These are phyloP conservation scores for Ptychodera flava DNA, from an alignment of 35 echinoderm and acorn worm species.

Conservation along the genomic window DNA sequence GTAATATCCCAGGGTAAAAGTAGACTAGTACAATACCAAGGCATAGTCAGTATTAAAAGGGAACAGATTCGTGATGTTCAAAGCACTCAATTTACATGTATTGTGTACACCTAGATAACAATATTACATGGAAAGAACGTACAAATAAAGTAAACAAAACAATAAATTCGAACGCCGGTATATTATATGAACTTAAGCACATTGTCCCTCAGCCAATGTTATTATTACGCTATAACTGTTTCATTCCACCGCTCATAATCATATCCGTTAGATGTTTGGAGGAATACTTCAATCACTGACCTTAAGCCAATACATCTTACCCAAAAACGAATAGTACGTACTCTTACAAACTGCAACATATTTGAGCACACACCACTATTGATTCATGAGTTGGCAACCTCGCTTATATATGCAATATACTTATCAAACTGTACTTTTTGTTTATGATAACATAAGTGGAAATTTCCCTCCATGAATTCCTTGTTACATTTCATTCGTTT, in stretches of 20 bases:
- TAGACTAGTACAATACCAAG: no score
- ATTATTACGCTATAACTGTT: background rate
- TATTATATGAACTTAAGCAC: background rate
- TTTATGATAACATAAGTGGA: no score
- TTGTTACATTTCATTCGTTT: background rate
- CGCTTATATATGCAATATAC: background rate
- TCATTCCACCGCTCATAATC: background rate
- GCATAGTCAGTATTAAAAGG: no score
- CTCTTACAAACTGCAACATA: background rate
- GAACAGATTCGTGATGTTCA: no score
- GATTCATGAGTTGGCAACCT: background rate
- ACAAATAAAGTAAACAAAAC: slow-evolving; percentile 10
- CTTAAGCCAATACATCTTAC: slow-evolving; percentile 6
- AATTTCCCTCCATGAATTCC: no score
- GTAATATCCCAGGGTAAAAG: no score
- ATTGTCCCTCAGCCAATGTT: slow-evolving; percentile 1
- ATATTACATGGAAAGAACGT: background rate
- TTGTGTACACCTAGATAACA: slow-evolving; percentile 8
- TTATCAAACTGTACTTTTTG: no score
- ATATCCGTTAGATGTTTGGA: slow-evolving; percentile 4
- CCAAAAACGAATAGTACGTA: no score
- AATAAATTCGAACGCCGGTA: slow-evolving; percentile 3
- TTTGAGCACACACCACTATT: slow-evolving; percentile 2
- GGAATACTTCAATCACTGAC: background rate
- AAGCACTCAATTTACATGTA: no score